These are phyloP conservation scores for Hydrolagus colliei DNA, from an alignment of 2,797 vertebrate genomes.

Conservation along the genomic window DNA sequence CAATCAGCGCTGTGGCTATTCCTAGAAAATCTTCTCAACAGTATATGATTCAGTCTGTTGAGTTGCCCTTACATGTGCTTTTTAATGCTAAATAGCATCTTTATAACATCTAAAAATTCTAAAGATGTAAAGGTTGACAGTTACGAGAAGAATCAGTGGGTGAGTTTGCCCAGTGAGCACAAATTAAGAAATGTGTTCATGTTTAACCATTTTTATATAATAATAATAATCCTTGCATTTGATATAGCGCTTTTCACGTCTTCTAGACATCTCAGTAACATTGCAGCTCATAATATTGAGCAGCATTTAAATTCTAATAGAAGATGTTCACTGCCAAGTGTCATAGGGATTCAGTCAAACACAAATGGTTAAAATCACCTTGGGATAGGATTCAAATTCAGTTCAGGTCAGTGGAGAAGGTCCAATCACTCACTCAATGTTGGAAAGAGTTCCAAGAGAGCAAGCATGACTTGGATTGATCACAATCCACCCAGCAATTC, in stretches of 20 bases:
- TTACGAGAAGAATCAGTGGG: too few species aligned
- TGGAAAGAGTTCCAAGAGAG: neutral
- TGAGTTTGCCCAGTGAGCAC: too few species aligned
- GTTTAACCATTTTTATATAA: constrained; percentile 9
- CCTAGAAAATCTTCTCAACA: too few species aligned
- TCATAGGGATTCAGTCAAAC: neutral
- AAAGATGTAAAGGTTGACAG: too few species aligned
- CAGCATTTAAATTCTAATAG: neutral
- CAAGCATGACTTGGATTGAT: neutral
- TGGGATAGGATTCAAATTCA: neutral
- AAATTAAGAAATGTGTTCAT: constrained; percentile 4
- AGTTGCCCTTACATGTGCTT: too few species aligned
- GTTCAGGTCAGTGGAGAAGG: neutral
- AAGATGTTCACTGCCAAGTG: constrained; percentile 1
- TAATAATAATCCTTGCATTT: too few species aligned
- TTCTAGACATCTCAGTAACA: neutral
- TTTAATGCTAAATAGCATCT: too few species aligned
- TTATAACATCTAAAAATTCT: too few species aligned
- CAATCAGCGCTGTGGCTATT: too few species aligned
- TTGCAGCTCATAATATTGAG: constrained; percentile 14
- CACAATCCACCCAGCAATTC: neutral
- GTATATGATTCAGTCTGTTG: too few species aligned
- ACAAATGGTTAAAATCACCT: neutral
- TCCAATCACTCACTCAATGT: neutral
- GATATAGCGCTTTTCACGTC: too few species aligned